Conservation (phyloP, 30 jellyfish, hydroid and myxozoan species). For the Nemopilema nomurai region DNA sequence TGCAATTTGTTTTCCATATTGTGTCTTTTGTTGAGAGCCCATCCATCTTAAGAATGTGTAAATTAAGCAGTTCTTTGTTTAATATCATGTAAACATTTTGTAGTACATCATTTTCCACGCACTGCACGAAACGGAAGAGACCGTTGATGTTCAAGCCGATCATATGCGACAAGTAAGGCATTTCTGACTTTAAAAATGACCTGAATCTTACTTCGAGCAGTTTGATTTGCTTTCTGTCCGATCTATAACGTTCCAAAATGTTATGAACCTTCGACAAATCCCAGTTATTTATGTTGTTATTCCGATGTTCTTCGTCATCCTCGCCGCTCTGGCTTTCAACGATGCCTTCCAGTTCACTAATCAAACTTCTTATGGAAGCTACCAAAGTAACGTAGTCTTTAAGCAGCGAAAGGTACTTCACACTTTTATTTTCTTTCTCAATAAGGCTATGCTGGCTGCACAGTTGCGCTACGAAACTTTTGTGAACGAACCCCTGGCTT, state of each 20-base stretch:
- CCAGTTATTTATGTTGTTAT: conserved; percentile 10
- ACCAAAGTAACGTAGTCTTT: conserved; percentile 31
- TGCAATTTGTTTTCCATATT: conserved; percentile 28
- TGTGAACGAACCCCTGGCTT: conserved; percentile 57
- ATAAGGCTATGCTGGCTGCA: conserved; percentile 38
- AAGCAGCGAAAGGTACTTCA: conserved; percentile 30
- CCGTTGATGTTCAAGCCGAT: conserved; percentile 28
- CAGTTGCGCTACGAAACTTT: conserved; percentile 3
- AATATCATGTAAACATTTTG: conserved; percentile 34
- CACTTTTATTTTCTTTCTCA: conserved; percentile 8
- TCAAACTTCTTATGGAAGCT: conserved; percentile 17
- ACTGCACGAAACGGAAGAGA: conserved; percentile 16
- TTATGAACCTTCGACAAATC: conserved; percentile 51
- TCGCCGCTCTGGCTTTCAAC: conserved; percentile 44
- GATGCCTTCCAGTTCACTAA: conserved; percentile 42
- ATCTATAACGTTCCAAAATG: conserved; percentile 42
- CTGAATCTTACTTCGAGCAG: conserved; percentile 36
- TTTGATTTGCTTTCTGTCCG: conserved; percentile 39
- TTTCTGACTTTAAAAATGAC: conserved; percentile 61
- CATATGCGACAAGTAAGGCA: conserved; percentile 27
- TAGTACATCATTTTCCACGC: conserved; percentile 30
- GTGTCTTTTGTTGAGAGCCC: conserved; percentile 17
- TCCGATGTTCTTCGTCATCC: neutral
- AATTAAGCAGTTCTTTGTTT: conserved; percentile 6
- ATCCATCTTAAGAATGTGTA: conserved; percentile 2